Evolutionary conservation across 2,888 invertebrate genomes (phyloP).

Genomic region (Gastrophysa polygoni): DNA sequence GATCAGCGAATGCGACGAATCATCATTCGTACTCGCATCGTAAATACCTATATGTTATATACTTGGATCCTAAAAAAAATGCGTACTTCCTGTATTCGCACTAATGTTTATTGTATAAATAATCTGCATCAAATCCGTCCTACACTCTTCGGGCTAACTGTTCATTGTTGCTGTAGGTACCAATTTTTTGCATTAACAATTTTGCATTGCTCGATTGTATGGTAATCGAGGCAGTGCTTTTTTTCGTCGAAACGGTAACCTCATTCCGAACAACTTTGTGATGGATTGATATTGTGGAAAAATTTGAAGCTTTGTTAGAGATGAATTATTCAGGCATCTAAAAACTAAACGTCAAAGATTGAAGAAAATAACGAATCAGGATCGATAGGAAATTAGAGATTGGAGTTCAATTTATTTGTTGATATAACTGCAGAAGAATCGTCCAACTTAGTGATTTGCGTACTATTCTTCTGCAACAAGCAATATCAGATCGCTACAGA

Average conservation of each 20-base stretch:
- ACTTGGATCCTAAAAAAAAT: no score
- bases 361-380: no score
- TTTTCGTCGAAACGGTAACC: constrained; percentile 29
- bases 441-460: no score
- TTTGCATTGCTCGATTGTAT: constrained; percentile 30
- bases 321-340: background rate
- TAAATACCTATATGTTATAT: no score
- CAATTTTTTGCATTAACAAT: constrained; percentile 28
- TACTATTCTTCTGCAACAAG: no score
- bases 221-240: constrained; percentile 28
- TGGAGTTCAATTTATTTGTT: no score
- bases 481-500: no score
- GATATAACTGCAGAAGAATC: no score
- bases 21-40: no score
- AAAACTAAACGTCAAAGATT: no score
- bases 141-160: constrained; percentile 8
- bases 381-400: no score
- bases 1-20: no score
- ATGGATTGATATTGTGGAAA: background rate
- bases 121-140: background rate
- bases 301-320: background rate
- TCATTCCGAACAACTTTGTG: constrained; percentile 1
- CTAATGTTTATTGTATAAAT: background rate
- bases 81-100: background rate
- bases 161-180: constrained; percentile 15